Evolutionary conservation across 2,797 vertebrate species (phyloP).

Genomic region (Cebuella pygmaea): DNA sequence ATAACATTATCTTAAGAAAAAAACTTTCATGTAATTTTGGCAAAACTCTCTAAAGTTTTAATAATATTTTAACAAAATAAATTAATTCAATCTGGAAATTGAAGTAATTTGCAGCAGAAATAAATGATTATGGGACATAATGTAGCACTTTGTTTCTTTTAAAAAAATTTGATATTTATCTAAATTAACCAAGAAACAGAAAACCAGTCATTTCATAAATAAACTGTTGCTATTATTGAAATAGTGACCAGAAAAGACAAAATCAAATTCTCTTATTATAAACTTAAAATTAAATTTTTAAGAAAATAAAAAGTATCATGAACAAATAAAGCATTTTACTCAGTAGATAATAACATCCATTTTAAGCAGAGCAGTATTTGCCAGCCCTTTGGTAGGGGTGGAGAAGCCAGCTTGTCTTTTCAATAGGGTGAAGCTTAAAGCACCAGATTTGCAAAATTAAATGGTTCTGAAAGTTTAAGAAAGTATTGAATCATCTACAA

Average conservation of each 20-base stretch:
- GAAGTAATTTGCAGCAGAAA: neutral
- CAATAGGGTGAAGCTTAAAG: neutral
- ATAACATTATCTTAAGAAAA: neutral
- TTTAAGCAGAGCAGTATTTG: neutral
- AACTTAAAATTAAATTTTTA: neutral
- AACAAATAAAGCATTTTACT: neutral
- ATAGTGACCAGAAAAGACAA: neutral
- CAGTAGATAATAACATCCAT: neutral
- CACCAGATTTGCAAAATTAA: neutral
- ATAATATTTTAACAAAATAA: neutral
- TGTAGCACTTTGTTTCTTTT: neutral
- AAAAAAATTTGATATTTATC: neutral
- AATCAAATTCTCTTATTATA: neutral
- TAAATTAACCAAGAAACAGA: neutral
- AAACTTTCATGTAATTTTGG: neutral
- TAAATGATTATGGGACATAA: neutral
- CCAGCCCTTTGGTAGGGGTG: neutral
- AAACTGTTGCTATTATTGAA: neutral
- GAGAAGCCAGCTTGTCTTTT: neutral
- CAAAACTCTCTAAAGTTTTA: neutral
- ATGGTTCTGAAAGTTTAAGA: neutral
- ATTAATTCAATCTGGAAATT: neutral
- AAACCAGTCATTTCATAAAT: neutral
- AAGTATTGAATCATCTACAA: neutral
- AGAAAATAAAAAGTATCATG: slow-evolving; percentile 3